Conservation (phyloP, 2,113 vertebrate species). For the Connochaetes taurinus region DNA sequence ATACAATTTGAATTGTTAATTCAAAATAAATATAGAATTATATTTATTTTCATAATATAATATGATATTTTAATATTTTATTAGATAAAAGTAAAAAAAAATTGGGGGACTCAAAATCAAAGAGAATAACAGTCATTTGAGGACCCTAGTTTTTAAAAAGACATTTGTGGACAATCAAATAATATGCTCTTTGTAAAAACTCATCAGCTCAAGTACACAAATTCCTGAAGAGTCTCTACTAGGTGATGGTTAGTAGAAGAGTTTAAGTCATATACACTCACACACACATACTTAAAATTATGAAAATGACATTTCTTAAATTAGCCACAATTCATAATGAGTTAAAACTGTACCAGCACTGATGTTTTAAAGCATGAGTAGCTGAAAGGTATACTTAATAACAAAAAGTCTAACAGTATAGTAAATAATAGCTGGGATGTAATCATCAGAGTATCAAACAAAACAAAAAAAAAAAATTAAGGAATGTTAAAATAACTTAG, state of each 20-base stretch:
- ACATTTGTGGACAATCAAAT: neutral
- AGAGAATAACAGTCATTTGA: neutral
- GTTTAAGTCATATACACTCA: neutral
- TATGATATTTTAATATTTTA: neutral
- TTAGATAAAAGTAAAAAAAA: conserved; percentile 10
- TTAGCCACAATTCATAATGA: neutral
- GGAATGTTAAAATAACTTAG: neutral
- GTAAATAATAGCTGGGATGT: neutral
- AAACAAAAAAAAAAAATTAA: neutral
- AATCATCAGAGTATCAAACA: neutral
- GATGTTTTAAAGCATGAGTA: neutral
- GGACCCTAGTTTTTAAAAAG: neutral
- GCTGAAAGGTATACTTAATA: neutral
- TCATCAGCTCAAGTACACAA: conserved; percentile 10
- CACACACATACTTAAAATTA: neutral
- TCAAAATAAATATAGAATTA: conserved; percentile 36
- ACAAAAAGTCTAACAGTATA: neutral
- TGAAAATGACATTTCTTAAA: neutral
- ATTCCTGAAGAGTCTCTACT: conserved; percentile 11
- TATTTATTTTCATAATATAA: conserved; percentile 15
- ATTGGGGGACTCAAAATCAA: neutral
- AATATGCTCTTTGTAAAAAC: neutral
- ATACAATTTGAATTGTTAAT: neutral
- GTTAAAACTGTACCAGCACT: neutral
- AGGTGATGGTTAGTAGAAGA: neutral